Conservation (phyloP, 1,140 invertebrate genomes). For the Scaptomyza hsui region DNA sequence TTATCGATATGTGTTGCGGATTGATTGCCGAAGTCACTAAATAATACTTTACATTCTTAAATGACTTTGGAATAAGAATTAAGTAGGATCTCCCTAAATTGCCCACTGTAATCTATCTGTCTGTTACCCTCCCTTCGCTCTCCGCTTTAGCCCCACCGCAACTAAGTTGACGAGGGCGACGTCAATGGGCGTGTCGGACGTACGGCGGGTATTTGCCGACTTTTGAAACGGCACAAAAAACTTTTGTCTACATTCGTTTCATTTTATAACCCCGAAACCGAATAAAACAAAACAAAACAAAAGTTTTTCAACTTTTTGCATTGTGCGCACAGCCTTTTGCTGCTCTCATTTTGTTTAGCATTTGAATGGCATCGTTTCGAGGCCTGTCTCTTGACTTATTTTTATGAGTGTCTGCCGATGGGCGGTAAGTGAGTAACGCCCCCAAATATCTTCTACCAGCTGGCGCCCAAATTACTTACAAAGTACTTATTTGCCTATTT, state of each 20-base stretch:
- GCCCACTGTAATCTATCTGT: slow-evolving; percentile 6
- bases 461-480: slow-evolving; percentile 72
- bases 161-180: too few relatives aligned
- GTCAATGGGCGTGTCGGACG: slow-evolving; percentile 41
- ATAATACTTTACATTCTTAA: too few relatives aligned
- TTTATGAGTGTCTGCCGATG: slow-evolving; percentile 61
- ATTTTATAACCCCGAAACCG: slow-evolving; percentile 71
- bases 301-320: slow-evolving; percentile 67
- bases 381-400: slow-evolving; percentile 69
- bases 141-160: too few relatives aligned
- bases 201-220: slow-evolving; percentile 55
- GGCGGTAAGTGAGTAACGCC: slow-evolving; percentile 24
- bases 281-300: slow-evolving; percentile 79
- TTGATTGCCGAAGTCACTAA: too few relatives aligned
- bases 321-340: slow-evolving; percentile 40
- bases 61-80: too few relatives aligned
- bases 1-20: not conserved
- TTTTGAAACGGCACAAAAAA: slow-evolving; percentile 50
- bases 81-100: not conserved
- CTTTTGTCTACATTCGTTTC: slow-evolving; percentile 69
- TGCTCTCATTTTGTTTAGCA: slow-evolving; percentile 55
- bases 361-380: slow-evolving; percentile 67
- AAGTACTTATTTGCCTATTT: slow-evolving; percentile 80
- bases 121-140: too few relatives aligned
- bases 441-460: slow-evolving; percentile 17